Evolutionary conservation across 2,797 vertebrate species (phyloP).

Genomic region (Brachyalestes nurse): DNA sequence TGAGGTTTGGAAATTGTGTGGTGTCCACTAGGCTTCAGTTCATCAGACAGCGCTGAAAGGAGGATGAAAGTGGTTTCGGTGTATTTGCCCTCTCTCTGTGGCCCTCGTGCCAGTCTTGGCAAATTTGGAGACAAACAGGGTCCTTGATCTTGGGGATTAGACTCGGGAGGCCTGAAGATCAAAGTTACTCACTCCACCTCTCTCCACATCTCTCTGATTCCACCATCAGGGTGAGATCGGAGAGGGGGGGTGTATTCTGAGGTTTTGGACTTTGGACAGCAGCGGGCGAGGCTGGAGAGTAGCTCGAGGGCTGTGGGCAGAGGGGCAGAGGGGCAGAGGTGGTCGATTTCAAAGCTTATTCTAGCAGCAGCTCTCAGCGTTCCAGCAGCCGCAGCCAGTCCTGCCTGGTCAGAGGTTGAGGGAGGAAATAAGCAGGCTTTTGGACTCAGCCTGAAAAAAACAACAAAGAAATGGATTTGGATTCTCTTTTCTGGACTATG

Average conservation of each 20-base stretch:
- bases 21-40: not conserved
- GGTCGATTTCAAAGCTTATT: conserved; percentile 5
- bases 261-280: conserved; percentile 14
- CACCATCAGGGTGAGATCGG: conserved; percentile 35
- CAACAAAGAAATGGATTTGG: not conserved
- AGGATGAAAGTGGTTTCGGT: conserved; percentile 67
- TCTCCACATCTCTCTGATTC: conserved; percentile 49
- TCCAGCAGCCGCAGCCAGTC: not conserved
- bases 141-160: conserved; percentile 75
- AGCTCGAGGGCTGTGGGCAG: conserved; percentile 7
- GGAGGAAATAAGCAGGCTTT: not conserved
- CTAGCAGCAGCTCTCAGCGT: not conserved
- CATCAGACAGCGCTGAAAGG: conserved; percentile 64
- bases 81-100: conserved; percentile 70
- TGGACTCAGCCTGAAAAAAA: not conserved
- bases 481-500: no score
- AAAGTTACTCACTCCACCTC: conserved; percentile 61
- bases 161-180: conserved; percentile 71
- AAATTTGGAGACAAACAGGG: conserved; percentile 73
- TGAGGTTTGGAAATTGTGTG: not conserved
- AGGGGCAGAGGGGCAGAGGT: not conserved
- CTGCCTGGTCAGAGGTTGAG: not conserved
- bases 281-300: conserved; percentile 7
- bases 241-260: not conserved
- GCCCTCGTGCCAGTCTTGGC: conserved; percentile 67